Base-by-base conservation (phyloP, 1,140 invertebrate species). In the Phthorimaea operculella region DNA sequence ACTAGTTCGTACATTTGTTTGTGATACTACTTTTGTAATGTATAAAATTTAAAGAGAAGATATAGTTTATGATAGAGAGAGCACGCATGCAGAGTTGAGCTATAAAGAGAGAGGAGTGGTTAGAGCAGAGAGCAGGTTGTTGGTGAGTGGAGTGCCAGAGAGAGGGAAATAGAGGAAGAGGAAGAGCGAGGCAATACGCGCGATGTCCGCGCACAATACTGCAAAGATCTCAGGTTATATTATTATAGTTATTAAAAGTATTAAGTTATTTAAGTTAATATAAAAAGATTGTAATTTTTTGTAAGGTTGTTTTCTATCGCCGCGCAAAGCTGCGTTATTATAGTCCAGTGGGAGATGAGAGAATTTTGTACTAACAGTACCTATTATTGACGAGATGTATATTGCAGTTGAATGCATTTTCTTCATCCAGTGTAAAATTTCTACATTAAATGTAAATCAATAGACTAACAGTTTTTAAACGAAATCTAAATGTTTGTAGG, bases 211-310 rank as follows among this genome's bases (percentile, higher is more conserved):
- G 57, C 63, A 62, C 16, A 11, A 76, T 73, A 70, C 71, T 75
- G 76, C 72, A 82, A 82, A 83, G 82, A 85, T 85, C 82, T 85
- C 82, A 83, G 76, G 74, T 79, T 85, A 81, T 79, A 79, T 79
- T 78, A 84, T 81, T 81, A 78, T 82, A 83, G 79, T 82, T 81
- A 73, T 83, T 77, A 85, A 70, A 78, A 83, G 82, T 83, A 83
- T 85, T 85, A 85, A 85, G 82, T 85, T 83, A 85, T 85, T 83
- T 85, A 85, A 83, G 82, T 85, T 85, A 83, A 82, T 76, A 82
- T 80, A 81, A 82, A 62, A 28, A 28, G 21, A 78, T 70, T 78
- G 82, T 82, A 79, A 77, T 79, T 75, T 74, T 84, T 82, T 82
- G 72, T 80, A 84, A 82, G 74, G 74, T 82, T 77, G 78, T 84